Conservation (phyloP, 2,113 vertebrate species). For the Chaetura pelagica region DNA sequence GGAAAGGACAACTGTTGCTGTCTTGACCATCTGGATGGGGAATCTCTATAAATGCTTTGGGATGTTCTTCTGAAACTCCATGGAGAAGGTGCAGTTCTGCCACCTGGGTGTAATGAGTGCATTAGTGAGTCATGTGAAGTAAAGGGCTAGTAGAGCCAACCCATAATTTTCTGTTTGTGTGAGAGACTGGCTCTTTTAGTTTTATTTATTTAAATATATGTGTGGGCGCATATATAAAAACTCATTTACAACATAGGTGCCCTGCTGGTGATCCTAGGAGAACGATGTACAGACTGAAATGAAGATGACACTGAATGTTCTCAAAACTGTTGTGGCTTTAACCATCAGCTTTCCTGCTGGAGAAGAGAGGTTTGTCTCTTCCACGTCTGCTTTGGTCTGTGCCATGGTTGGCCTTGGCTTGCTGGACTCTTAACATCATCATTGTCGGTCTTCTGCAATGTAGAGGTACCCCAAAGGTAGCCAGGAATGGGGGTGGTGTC, state of each 20-base stretch:
- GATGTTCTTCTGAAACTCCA: background rate
- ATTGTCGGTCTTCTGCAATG: fast-evolving
- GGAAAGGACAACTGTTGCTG: background rate
- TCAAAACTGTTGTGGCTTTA: background rate
- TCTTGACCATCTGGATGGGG: background rate
- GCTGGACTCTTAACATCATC: background rate
- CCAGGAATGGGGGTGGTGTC: background rate
- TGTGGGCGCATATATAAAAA: fast-evolving
- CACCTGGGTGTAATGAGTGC: background rate
- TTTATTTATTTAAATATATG: background rate
- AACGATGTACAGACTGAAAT: background rate
- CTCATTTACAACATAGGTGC: background rate
- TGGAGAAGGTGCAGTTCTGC: background rate
- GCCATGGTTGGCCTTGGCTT: background rate
- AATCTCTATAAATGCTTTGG: background rate
- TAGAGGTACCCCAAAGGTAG: background rate
- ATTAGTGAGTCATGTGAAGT: background rate
- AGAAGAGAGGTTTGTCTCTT: background rate
- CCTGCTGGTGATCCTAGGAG: background rate
- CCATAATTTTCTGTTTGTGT: background rate
- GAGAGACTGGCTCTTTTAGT: background rate
- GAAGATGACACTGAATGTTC: background rate
- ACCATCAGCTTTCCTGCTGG: background rate
- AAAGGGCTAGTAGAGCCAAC: background rate
- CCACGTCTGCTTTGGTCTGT: fast-evolving